Evolutionary conservation across 2,888 invertebrate genomes (phyloP).

Genomic region (Lithosia quadra): DNA sequence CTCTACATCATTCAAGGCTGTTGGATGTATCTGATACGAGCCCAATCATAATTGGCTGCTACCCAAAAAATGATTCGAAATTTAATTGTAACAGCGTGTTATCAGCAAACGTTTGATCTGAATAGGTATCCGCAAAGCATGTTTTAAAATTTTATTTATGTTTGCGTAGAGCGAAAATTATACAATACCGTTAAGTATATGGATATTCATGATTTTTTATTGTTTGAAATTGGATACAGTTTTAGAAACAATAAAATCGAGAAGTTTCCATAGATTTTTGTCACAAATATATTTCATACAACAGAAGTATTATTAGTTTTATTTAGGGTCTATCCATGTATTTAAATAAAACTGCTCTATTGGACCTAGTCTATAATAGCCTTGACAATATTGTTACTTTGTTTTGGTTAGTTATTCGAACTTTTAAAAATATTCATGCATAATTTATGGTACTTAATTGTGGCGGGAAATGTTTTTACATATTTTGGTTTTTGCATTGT

Average conservation of each 20-base stretch:
- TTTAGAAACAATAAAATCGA: not conserved
- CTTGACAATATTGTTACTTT: not conserved
- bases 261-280: conserved; percentile 22
- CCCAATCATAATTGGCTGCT: conserved; percentile 41
- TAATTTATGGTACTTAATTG: conserved; percentile 7
- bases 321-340: conserved; percentile 18
- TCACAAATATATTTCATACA: conserved; percentile 50
- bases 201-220: not conserved
- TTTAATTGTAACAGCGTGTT: conserved; percentile 20
- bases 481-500: not conserved
- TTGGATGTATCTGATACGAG: conserved; percentile 30
- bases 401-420: not conserved
- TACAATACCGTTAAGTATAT: not conserved
- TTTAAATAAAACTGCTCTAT: not conserved
- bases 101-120: conserved; percentile 32
- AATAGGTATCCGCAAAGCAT: conserved; percentile 2
- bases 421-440: not conserved
- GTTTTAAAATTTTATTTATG: conserved; percentile 2
- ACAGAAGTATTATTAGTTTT: conserved; percentile 51
- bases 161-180: not conserved
- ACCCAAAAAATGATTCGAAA: conserved; percentile 40
- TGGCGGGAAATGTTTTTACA: not conserved
- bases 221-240: not conserved
- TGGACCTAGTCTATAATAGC: not conserved
- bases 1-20: conserved; percentile 30